Evolutionary conservation across 2,888 invertebrate species (phyloP).

Genomic region (Ischnus inquisitorius): DNA sequence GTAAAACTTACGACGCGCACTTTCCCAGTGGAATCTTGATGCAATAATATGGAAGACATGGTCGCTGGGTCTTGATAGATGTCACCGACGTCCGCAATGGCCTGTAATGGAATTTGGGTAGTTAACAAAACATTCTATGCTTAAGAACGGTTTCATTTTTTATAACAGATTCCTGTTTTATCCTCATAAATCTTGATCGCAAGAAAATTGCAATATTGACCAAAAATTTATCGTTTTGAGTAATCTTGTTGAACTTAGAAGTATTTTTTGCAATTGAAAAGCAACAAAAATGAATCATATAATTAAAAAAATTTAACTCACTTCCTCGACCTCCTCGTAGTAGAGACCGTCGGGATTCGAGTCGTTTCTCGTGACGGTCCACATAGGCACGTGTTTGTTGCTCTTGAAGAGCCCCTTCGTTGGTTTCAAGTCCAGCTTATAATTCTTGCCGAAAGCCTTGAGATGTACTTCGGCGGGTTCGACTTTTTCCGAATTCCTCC

Average conservation of each 20-base stretch:
- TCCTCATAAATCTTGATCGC: not conserved
- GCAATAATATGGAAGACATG: conserved; percentile 94
- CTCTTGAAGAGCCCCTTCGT: conserved; percentile 93
- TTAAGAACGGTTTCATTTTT: not conserved
- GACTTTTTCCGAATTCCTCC: conserved; percentile 79
- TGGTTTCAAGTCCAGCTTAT: conserved; percentile 91
- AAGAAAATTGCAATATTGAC: too few species aligned
- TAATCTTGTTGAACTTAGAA: not conserved
- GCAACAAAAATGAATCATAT: not conserved
- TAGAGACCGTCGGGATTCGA: conserved; percentile 92
- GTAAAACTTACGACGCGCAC: conserved; percentile 92
- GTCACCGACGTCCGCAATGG: conserved; percentile 92
- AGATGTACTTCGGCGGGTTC: conserved; percentile 89
- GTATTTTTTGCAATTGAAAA: not conserved
- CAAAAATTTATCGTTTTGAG: too few species aligned
- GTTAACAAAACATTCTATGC: not conserved
- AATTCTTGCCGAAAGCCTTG: conserved; percentile 92
- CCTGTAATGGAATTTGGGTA: conserved; percentile 77
- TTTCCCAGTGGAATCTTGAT: conserved; percentile 93
- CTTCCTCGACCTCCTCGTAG: conserved; percentile 92
- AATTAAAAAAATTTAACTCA: too few species aligned
- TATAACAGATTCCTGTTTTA: conserved; percentile 5
- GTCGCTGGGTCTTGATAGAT: conserved; percentile 95
- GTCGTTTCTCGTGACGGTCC: conserved; percentile 92
- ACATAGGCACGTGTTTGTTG: conserved; percentile 91